Conservation (phyloP, 2,797 vertebrate species). For the Scleropages formosus region DNA sequence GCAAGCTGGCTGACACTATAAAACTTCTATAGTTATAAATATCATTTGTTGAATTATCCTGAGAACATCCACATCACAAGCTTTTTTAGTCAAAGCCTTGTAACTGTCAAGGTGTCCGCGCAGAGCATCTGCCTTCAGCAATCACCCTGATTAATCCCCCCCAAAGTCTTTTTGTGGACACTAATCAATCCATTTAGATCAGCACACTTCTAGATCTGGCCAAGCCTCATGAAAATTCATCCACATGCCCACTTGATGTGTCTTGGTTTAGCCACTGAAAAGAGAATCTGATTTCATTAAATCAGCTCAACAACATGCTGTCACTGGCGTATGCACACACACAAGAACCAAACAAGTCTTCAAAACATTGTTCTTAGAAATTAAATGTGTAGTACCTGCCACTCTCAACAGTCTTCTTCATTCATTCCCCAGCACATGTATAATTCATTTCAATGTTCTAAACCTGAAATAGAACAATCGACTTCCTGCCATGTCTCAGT, state of each 20-base stretch:
- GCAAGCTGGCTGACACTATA: too few species aligned
- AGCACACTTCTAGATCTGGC: slow-evolving; percentile 47
- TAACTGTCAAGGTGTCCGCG: slow-evolving; percentile 49
- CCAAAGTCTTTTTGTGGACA: slow-evolving; percentile 51
- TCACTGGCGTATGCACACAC: neutral
- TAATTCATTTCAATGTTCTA: slow-evolving; percentile 67
- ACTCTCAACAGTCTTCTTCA: neutral
- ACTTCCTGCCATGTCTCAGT: slow-evolving; percentile 59
- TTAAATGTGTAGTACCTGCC: neutral
- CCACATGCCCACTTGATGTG: neutral
- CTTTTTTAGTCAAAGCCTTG: slow-evolving; percentile 44
- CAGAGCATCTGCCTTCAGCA: slow-evolving; percentile 53
- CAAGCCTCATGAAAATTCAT: slow-evolving; percentile 43
- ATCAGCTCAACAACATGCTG: neutral
- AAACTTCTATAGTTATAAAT: too few species aligned
- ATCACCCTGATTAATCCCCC: slow-evolving; percentile 65
- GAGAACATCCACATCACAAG: slow-evolving; percentile 3
- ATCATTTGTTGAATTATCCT: neutral
- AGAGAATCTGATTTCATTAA: neutral
- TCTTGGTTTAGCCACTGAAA: neutral
- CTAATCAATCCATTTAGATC: slow-evolving; percentile 42
- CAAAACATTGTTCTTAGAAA: neutral
- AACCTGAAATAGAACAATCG: slow-evolving; percentile 70
- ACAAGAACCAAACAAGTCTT: neutral
- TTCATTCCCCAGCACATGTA: slow-evolving; percentile 56